These are phyloP conservation scores for Drosophila pseudoobscura DNA, from an alignment of 1,140 invertebrate genomes.

Conservation along the genomic window DNA sequence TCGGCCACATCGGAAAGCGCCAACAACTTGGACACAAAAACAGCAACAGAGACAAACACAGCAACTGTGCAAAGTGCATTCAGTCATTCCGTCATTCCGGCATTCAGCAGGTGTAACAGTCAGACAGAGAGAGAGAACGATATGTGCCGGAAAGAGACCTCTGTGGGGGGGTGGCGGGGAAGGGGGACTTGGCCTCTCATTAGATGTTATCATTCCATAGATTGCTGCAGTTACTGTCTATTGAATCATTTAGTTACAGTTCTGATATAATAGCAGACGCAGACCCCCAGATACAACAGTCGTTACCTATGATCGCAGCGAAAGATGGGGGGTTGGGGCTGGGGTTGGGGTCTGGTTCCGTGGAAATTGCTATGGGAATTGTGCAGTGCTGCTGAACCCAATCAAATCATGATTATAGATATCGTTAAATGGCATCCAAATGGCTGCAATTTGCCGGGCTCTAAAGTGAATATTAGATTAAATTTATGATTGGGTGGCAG, in stretches of 20 bases:
- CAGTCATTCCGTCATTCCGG: neutral
- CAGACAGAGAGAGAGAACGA: constrained; percentile 21
- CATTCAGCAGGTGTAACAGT: constrained; percentile 61
- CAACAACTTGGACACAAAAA: constrained; percentile 38
- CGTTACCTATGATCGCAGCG: too few relatives aligned
- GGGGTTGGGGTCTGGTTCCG: neutral
- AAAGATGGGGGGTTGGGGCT: too few relatives aligned
- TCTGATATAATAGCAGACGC: constrained; percentile 48
- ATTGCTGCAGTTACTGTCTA: constrained; percentile 53
- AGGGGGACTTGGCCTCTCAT: constrained; percentile 16
- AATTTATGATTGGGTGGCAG: constrained; percentile 9
- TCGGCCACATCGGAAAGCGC: too few relatives aligned
- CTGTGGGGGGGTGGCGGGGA: neutral
- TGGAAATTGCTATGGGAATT: constrained; percentile 32
- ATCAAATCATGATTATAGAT: constrained; percentile 29
- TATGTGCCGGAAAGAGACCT: constrained; percentile 62
- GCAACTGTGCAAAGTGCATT: constrained; percentile 57
- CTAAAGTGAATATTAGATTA: constrained; percentile 9
- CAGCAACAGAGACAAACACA: neutral
- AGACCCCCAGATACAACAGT: neutral
- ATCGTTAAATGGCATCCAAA: constrained; percentile 22
- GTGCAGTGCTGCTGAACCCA: constrained; percentile 15
- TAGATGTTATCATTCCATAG: constrained; percentile 45
- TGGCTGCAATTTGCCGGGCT: constrained; percentile 7
- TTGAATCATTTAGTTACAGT: constrained; percentile 53